Evolutionary conservation across 2,113 vertebrate species (phyloP).

Genomic region (Sylvia atricapilla): DNA sequence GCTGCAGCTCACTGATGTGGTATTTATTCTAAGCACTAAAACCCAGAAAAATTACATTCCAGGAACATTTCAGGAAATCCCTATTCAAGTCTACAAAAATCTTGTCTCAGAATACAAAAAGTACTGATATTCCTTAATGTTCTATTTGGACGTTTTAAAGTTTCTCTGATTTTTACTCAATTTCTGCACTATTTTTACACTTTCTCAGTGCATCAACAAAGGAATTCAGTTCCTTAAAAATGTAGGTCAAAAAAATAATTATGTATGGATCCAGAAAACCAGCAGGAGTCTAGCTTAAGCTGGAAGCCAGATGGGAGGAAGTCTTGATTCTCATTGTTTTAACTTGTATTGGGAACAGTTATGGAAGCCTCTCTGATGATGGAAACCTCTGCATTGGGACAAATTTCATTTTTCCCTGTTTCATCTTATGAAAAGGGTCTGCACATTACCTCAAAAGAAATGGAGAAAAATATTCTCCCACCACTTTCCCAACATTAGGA

Average conservation of each 20-base stretch:
- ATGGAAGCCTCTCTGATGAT: background rate
- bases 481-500: background rate
- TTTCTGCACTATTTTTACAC: background rate
- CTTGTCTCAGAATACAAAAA: background rate
- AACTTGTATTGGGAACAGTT: background rate
- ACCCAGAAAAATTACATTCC: background rate
- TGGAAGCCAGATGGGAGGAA: background rate
- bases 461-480: background rate
- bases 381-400: background rate
- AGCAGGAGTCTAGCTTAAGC: background rate
- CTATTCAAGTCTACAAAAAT: background rate
- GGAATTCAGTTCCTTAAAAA: background rate
- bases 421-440: background rate
- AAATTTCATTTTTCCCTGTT: background rate
- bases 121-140: background rate
- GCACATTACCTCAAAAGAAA: background rate
- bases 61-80: slow-evolving; percentile 7
- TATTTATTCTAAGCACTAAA: slow-evolving; percentile 4
- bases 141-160: background rate
- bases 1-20: background rate
- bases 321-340: background rate
- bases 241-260: background rate
- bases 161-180: background rate
- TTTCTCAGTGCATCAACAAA: background rate
- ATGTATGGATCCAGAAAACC: background rate